Base-by-base conservation (phyloP, 1,140 invertebrate species). In the Ruditapes philippinarum region DNA sequence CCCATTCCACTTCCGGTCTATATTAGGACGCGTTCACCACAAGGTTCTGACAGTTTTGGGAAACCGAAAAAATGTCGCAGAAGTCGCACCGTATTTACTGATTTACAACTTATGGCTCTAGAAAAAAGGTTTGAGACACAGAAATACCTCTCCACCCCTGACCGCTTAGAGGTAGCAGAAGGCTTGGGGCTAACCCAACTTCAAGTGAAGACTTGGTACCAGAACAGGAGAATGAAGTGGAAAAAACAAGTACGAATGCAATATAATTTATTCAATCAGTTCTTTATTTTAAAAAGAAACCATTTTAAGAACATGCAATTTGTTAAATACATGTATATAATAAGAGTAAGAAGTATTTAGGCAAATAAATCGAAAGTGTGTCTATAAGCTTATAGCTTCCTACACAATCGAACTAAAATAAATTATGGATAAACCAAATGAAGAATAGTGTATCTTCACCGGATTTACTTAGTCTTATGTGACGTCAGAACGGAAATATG, bases 91-190 rank as follows among this genome's bases (percentile, higher is more conserved):
- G 95, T 95, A 9, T 95, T 95, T 78, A 95, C 94, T 42, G 95
- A 95, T 40, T 87, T 95, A 4, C 95, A 95, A 84, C 89, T 96
- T 4, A 94, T 94, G 84, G 93, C 95, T 1, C 80, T 96, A 85
- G 99, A 99, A 95, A 98, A 99, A 93, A 97, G 98, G 42, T 99
- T 99, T 95, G 98, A 99, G 93, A 97, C 97, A 0, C 99, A 99
- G 95, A 97, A 99, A 82, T 99, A 99, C 96, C 96, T 99, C 19
- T 99, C 98, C 11, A 99, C 99, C 0, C 99, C 99, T 0, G 99
- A 99, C 94, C 96, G 99, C 70, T 98, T 99, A 11, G 99, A 99
- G 94, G 96, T 99, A 62, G 99, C 99, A 0, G 97, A 97, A 3
- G 97, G 98, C 0, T 96, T 99, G 19, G 98, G 98, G 92, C 96